Conservation (phyloP, 2,113 vertebrate species). For the Pachycephala philippinensis region DNA sequence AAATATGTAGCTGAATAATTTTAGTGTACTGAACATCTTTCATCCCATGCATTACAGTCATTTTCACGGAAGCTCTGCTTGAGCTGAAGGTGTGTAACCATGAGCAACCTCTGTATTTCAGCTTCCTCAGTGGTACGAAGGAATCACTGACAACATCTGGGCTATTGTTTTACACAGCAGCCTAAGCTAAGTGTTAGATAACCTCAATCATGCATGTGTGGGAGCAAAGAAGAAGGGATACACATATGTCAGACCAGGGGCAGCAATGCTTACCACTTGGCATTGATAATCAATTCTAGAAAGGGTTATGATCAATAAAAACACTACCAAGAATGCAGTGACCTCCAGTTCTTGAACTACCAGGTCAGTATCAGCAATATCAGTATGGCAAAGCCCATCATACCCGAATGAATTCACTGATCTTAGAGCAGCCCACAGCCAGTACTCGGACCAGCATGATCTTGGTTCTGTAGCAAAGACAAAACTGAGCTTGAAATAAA, state of each 20-base stretch:
- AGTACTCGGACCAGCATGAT: background rate
- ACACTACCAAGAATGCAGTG: background rate
- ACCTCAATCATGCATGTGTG: background rate
- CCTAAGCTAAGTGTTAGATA: background rate
- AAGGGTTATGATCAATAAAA: background rate
- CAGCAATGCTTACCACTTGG: background rate
- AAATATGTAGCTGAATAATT: constrained; percentile 22
- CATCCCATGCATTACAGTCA: background rate
- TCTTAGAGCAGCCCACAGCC: background rate
- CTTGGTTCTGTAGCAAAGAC: background rate
- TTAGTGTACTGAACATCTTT: background rate
- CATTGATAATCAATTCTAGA: background rate
- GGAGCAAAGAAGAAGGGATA: background rate
- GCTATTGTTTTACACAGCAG: background rate
- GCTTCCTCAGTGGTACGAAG: background rate
- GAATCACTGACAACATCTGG: background rate
- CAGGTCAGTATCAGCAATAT: background rate
- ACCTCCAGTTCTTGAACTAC: background rate
- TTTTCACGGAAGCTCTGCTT: background rate
- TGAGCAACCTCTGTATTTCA: background rate
- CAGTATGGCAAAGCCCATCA: background rate
- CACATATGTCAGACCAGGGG: background rate
- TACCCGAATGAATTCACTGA: background rate
- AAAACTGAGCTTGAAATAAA: background rate
- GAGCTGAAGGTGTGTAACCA: background rate